A percentile compares a stretch with the other conserved stretches of the same genome.
These are phyloP conservation scores for Ischnura elegans DNA, from an alignment of 2,888 invertebrate species.

Conservation along the genomic window DNA sequence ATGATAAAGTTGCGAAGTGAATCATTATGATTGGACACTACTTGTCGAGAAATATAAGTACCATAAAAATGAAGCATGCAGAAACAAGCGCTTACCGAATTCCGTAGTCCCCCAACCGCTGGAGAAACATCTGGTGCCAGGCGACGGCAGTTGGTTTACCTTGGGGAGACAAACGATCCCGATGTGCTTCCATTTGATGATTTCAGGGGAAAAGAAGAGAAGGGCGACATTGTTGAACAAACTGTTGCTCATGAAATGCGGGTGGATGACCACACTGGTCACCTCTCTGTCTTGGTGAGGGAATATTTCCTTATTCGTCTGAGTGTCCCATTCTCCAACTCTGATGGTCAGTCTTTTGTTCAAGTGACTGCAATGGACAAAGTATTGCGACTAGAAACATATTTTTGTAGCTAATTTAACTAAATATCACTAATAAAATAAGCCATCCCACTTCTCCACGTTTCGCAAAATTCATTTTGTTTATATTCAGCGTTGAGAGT, in stretches of 20 bases:
- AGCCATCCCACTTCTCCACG: too few species aligned
- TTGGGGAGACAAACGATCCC: conserved; percentile 86
- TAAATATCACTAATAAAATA: too few species aligned
- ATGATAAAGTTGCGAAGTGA: too few species aligned
- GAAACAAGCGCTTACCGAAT: neutral
- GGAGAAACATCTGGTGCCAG: conserved; percentile 82
- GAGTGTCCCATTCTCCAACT: conserved; percentile 92
- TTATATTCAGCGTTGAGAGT: too few species aligned
- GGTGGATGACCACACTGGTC: conserved; percentile 81
- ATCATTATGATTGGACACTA: too few species aligned
- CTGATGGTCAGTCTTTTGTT: conserved; percentile 79
- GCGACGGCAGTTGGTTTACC: conserved; percentile 79
- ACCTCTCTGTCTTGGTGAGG: conserved; percentile 87
- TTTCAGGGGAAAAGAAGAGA: conserved; percentile 82
- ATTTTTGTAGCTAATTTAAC: too few species aligned
- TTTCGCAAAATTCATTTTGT: too few species aligned
- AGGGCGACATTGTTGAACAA: conserved; percentile 88
- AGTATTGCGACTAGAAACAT: too few species aligned
- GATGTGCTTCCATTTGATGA: conserved; percentile 84
- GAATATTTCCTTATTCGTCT: conserved; percentile 84
- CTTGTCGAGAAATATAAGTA: too few species aligned
- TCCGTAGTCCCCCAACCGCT: conserved; percentile 86
- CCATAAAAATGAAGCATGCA: too few species aligned
- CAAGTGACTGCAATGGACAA: too few species aligned
- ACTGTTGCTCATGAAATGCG: conserved; percentile 83